A percentile compares a stretch with the other conserved stretches of the same genome.
phyloP scores from a whole-genome alignment of 2,888 invertebrate genomes.

The Cryptocheilus praepositus region DNA sequence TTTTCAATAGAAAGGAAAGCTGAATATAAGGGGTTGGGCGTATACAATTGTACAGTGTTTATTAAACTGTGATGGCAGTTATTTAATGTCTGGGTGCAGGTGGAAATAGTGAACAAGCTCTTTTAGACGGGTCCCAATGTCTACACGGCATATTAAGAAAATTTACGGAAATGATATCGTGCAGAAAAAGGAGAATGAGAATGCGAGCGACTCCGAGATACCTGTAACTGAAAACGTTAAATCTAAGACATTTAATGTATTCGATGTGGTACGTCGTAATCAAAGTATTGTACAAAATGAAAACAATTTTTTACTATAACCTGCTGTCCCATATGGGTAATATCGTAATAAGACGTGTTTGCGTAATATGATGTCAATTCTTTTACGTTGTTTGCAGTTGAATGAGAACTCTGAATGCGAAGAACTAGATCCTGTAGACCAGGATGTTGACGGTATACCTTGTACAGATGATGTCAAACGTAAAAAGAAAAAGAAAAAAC shows the following conservation, averaged over 20 bases:
- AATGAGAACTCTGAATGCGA: conserved; percentile 83
- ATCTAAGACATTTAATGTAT: conserved; percentile 80
- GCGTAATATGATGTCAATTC: no score
- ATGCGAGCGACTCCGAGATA: conserved; percentile 77
- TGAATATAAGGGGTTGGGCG: no score
- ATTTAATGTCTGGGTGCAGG: no score
- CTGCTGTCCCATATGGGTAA: no score
- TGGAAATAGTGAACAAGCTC: no score
- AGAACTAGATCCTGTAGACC: conserved; percentile 2
- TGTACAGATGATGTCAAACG: conserved; percentile 75
- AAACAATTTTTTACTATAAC: no score
- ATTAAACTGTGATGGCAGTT: no score
- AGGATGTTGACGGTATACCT: conserved; percentile 63
- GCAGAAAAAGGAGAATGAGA: conserved; percentile 76
- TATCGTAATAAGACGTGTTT: neutral
- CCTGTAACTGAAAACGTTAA: conserved; percentile 76
- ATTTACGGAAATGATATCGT: conserved; percentile 79
- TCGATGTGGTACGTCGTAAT: conserved; percentile 80
- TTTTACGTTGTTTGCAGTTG: conserved; percentile 74
- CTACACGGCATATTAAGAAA: conserved; percentile 81
- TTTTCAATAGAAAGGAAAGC: no score
- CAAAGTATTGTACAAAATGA: neutral
- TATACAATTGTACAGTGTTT: no score
- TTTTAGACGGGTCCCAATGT: conserved; percentile 74
- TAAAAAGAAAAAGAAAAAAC: conserved; percentile 82